Conservation (phyloP, 92 coral and sea anemone species). For the Porites rus region DNA sequence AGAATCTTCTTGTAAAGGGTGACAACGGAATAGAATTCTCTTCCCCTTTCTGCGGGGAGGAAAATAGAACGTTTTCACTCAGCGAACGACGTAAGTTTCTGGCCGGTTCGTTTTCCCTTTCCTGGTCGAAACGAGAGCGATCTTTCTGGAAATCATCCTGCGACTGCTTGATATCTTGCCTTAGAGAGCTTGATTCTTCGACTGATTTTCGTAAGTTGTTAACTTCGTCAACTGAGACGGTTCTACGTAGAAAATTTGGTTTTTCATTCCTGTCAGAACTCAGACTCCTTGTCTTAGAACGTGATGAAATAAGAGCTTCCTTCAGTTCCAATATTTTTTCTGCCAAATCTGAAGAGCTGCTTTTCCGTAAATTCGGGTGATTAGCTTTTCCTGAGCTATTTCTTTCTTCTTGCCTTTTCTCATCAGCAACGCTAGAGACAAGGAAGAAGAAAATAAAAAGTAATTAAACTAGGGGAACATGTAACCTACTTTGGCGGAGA, state of each 20-base stretch:
- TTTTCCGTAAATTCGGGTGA: background rate
- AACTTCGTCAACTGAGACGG: slow-evolving; percentile 37
- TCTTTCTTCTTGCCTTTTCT: slow-evolving; percentile 2
- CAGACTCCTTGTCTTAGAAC: slow-evolving; percentile 1
- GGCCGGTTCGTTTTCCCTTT: background rate
- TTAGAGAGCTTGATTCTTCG: background rate
- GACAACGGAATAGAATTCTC: background rate
- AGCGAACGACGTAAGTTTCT: slow-evolving; percentile 26
- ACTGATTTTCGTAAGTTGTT: background rate
- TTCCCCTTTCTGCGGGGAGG: background rate
- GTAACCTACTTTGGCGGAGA: too few species aligned
- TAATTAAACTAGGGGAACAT: too few species aligned
- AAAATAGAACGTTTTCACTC: slow-evolving; percentile 24
- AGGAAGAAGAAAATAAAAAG: background rate
- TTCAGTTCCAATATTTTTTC: slow-evolving; percentile 43
- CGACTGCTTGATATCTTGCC: background rate
- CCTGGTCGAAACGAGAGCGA: background rate
- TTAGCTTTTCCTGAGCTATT: background rate
- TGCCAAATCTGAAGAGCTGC: slow-evolving; percentile 31
- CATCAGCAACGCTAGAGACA: slow-evolving; percentile 14
- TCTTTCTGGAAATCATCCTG: slow-evolving; percentile 4
- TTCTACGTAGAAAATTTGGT: background rate
- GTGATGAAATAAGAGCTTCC: slow-evolving; percentile 31
- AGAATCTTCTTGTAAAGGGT: slow-evolving; percentile 23
- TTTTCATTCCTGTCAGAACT: background rate